Evolutionary conservation across 2,888 invertebrate species (phyloP).

Genomic region (Lysandra coridon): DNA sequence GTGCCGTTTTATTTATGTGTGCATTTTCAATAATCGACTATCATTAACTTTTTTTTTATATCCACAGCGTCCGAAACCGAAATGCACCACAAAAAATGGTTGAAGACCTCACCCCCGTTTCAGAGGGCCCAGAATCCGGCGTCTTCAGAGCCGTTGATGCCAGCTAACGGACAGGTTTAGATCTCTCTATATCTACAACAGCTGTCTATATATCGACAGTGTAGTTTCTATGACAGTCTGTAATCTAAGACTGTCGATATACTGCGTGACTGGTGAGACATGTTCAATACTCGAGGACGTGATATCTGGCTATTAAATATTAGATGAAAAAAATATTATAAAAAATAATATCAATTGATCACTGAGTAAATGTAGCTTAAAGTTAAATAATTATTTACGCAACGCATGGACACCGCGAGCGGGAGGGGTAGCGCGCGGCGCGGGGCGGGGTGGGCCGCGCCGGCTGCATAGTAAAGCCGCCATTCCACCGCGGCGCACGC

Average conservation of each 20-base stretch:
- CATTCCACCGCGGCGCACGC: too few species aligned
- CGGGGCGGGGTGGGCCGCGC: too few species aligned
- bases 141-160: conserved; percentile 68
- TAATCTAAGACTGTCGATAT: not conserved
- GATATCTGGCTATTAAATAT: too few species aligned
- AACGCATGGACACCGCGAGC: too few species aligned
- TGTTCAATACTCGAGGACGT: too few species aligned
- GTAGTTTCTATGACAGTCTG: not conserved
- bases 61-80: conserved; percentile 59
- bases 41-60: not conserved
- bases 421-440: too few species aligned
- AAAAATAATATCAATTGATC: too few species aligned
- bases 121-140: conserved; percentile 56
- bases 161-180: conserved; percentile 45
- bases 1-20: not conserved
- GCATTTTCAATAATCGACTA: not conserved
- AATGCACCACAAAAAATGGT: conserved; percentile 65
- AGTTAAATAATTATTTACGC: too few species aligned
- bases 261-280: too few species aligned
- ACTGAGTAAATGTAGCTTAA: too few species aligned
- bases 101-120: conserved; percentile 60
- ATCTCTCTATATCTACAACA: not conserved
- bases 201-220: not conserved
- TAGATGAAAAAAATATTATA: too few species aligned
- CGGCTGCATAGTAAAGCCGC: too few species aligned